These are phyloP conservation scores for Apteryx mantelli DNA, from an alignment of 2,113 vertebrate species.

Conservation along the genomic window DNA sequence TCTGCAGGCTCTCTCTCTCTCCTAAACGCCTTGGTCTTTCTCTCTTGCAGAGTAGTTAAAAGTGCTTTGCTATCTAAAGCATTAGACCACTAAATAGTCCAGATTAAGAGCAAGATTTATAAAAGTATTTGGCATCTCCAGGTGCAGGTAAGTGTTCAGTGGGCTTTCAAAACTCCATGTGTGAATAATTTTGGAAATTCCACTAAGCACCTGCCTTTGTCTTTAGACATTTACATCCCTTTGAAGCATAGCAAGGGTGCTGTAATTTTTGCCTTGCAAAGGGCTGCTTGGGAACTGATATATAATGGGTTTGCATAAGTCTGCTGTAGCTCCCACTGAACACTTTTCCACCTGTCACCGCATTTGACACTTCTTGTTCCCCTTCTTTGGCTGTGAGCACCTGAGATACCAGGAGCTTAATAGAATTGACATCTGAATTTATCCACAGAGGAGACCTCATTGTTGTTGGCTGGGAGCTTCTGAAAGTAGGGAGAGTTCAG, in stretches of 20 bases:
- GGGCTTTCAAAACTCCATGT: background rate
- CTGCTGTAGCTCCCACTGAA: background rate
- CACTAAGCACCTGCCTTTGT: background rate
- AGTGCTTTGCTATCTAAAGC: background rate
- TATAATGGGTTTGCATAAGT: background rate
- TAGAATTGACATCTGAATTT: background rate
- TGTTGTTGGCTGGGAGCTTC: background rate
- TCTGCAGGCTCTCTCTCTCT: background rate
- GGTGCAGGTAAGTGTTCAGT: background rate
- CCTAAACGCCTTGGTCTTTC: background rate
- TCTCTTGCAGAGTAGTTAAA: background rate
- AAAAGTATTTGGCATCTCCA: background rate
- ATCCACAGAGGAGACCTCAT: background rate
- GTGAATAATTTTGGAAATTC: background rate
- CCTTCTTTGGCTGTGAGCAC: background rate
- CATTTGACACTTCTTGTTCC: background rate
- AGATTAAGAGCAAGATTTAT: background rate
- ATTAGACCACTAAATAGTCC: background rate
- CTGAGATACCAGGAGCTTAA: background rate
- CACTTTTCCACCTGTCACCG: background rate
- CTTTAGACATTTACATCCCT: background rate
- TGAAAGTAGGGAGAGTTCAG: background rate
- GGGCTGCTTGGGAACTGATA: background rate
- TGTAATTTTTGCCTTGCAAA: constrained; percentile 56
- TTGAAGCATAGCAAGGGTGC: background rate